Base-by-base conservation (phyloP, 2,113 vertebrate genomes). In the Anhinga rufa region DNA sequence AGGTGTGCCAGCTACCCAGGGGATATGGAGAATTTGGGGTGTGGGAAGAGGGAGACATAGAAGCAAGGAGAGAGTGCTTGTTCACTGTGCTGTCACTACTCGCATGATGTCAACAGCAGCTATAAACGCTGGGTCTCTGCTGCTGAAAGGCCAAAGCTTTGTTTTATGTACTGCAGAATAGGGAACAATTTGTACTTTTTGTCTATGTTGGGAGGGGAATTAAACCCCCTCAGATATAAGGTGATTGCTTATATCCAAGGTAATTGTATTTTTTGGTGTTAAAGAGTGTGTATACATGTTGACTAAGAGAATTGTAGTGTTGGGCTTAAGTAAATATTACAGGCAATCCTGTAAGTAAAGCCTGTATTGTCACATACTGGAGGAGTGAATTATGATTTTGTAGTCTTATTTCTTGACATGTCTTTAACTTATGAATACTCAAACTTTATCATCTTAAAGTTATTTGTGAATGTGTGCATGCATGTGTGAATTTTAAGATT, bases 61-160 rank as follows among this genome's bases (percentile, higher is more conserved):
- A 92, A 49, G 36, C 51, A 26, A 9, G 29, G 40, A 68, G 54
- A 26, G 5, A 18, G 8, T 29, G 3, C 14, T 20, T 82, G 40
- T 88, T 82, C 38, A 16, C 31, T 70, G 57, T 0, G 0, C 51
- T 46, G 38, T 61, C 20, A 24, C 65, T 58, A 7, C 40, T 77
- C 0, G 0, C 36, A 20, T 0, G 0, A 10, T 29, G 46, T 38
- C 61, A 82, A 21, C 69, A 84, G 60, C 78, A 87, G 49, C 78
- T 81, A 3, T 44, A 74, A 42, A 64, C 34, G 66, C 24, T 77
- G 32, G n/a, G 19, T 57, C 61, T 10, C 70, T 74, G 51, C 61
- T 82, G 87, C 76, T 76, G 61, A 83, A 54, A 71, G n/a, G 38
- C 32, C 51, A 14, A 36, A 44, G 32, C 72, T 75, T 82, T 38